Evolutionary conservation across 2,888 invertebrate genomes (phyloP).

Genomic region (Elmis aenea): DNA sequence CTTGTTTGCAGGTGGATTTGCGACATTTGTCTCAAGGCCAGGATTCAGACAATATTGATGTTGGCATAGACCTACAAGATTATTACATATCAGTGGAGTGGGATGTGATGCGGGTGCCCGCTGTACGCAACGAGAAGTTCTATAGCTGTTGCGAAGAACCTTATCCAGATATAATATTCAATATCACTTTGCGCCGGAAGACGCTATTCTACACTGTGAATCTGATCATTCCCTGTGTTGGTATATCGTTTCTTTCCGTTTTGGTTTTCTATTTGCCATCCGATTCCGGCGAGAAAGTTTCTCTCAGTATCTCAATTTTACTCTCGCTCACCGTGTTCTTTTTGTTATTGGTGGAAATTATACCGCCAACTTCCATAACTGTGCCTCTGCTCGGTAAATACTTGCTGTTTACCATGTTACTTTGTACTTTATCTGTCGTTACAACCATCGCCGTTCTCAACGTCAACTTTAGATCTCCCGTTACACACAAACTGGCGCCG

Average conservation of each 20-base stretch:
- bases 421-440: slow-evolving; percentile 88
- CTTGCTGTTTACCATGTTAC: slow-evolving; percentile 89
- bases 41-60: slow-evolving; percentile 81
- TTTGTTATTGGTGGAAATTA: slow-evolving; percentile 87
- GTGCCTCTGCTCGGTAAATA: slow-evolving; percentile 89
- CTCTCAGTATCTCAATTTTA: slow-evolving; percentile 90
- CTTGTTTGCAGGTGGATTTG: slow-evolving; percentile 71
- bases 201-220: slow-evolving; percentile 97
- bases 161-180: slow-evolving; percentile 96
- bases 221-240: slow-evolving; percentile 94
- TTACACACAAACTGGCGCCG: slow-evolving; percentile 87
- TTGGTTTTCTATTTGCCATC: slow-evolving; percentile 96
- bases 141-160: slow-evolving; percentile 97
- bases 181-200: slow-evolving; percentile 89
- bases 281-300: slow-evolving; percentile 96
- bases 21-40: slow-evolving; percentile 82
- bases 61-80: slow-evolving; percentile 89
- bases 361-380: slow-evolving; percentile 89
- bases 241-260: slow-evolving; percentile 93
- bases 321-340: slow-evolving; percentile 93
- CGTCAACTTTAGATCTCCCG: slow-evolving; percentile 88
- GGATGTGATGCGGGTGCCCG: slow-evolving; percentile 94
- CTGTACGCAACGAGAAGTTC: slow-evolving; percentile 84
- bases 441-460: slow-evolving; percentile 92
- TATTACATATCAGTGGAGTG: slow-evolving; percentile 97